Conservation (phyloP, 2,797 vertebrate species). For the Linurgus olivaceus region DNA sequence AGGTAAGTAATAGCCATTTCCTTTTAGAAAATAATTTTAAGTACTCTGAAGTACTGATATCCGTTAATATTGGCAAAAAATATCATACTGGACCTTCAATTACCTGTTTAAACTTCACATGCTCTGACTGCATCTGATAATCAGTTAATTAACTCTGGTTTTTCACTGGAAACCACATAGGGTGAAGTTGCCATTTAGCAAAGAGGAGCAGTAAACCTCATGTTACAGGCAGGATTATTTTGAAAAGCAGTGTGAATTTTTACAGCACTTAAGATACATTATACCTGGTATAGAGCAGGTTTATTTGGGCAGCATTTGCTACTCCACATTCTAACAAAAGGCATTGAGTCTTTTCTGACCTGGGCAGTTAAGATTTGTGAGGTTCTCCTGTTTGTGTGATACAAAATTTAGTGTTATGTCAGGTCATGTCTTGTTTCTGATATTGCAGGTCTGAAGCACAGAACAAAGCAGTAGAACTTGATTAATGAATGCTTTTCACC, state of each 20-base stretch:
- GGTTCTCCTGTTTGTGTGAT: not conserved
- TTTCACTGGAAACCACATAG: not conserved
- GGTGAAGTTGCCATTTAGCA: not conserved
- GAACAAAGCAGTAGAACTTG: not conserved
- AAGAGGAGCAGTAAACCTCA: not conserved
- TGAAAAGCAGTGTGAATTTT: not conserved
- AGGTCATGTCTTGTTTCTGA: not conserved
- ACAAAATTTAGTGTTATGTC: not conserved
- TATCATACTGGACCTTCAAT: not conserved
- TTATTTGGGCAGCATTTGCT: not conserved
- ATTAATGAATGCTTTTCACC: not conserved
- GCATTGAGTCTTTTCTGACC: not conserved
- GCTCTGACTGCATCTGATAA: not conserved
- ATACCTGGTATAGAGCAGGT: not conserved
- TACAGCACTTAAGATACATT: not conserved
- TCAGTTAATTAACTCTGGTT: not conserved
- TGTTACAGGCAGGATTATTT: not conserved
- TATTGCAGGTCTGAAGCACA: not conserved
- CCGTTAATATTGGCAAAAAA: not conserved
- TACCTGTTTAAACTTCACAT: not conserved
- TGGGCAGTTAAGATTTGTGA: not conserved
- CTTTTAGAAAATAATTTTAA: not conserved
- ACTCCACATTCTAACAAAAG: not conserved
- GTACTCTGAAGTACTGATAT: not conserved
- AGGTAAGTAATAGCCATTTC: not conserved